Conservation (phyloP, 1,140 invertebrate species). For the Bombus superbus region DNA sequence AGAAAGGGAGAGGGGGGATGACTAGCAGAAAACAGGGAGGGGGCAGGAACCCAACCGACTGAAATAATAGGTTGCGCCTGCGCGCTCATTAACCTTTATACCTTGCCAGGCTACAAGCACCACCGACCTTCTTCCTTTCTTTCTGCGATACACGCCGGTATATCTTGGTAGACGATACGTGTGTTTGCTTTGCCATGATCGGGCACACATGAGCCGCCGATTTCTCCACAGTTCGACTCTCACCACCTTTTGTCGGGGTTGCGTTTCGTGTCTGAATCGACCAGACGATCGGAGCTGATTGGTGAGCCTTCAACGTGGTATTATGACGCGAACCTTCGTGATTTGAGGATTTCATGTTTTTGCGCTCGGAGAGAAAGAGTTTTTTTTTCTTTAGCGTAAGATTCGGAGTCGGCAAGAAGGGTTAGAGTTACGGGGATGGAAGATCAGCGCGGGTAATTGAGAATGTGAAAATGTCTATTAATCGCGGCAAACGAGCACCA, state of each 20-base stretch:
- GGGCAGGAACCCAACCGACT: conserved; percentile 72
- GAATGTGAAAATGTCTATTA: not conserved
- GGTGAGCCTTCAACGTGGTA: not conserved
- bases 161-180: conserved; percentile 65
- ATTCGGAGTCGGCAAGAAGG: too few relatives aligned
- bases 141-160: conserved; percentile 59
- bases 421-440: not conserved
- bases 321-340: conserved; percentile 17
- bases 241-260: conserved; percentile 15
- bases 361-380: not conserved
- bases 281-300: too few relatives aligned
- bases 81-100: conserved; percentile 83
- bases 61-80: conserved; percentile 83
- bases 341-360: conserved; percentile 13
- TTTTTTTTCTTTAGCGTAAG: too few relatives aligned
- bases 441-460: too few relatives aligned
- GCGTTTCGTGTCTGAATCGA: conserved; percentile 26
- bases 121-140: conserved; percentile 76
- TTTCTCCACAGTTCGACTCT: conserved; percentile 12
- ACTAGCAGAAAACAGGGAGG: conserved; percentile 53
- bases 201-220: conserved; percentile 60
- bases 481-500: not conserved
- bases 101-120: conserved; percentile 78
- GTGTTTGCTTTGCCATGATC: conserved; percentile 69
- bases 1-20: conserved; percentile 36